Evolutionary conservation across 2,888 invertebrate genomes (phyloP), one percentile per base, ranked within the genome.

Genomic region (Orchesella flavescens): DNA sequence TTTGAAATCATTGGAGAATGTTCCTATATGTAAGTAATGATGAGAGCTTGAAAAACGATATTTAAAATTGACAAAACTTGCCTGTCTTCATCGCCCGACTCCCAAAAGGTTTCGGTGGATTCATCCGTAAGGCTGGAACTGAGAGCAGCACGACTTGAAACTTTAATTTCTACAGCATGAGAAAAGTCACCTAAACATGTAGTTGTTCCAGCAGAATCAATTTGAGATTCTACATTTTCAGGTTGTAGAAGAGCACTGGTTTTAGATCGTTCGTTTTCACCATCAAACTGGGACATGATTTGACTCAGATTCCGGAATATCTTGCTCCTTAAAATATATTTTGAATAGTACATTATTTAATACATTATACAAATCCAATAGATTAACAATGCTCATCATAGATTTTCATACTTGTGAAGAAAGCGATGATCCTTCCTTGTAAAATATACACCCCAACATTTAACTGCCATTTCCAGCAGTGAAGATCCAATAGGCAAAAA

Each of bases 101-200:
- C 99, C 99, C 99, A 99, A 91, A 99, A 99, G 0, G 99, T 99
- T 90, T 99, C 99, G 0, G 98, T 97, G 5, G 97, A 97, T 89
- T 95, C 95, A 90, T 99, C 99, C 0, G 94, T 95, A 17, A 99
- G 92, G 87, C 97, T 97, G 1, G 94, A 95, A 3, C 96, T 94
- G 96, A 99, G 97, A 9, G 97, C 97, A 89, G 95, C 96, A 0
- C 98, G 93, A 87, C 97, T 98, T 0, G 98, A 98, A 0, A 97
- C 96, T 87, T 94, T 95, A 68, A 97, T 93, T 88, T 96, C 95
- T 44, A 94, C 92, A 88, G 92, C 92, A 0, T 92, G 90, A 0
- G 96, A 96, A 86, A 97, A 91, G 90, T 97, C 97, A 1, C 73
- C 19, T 15, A 87, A 80, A 21, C 83, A 84, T 10, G 84, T 86